Base-by-base conservation (phyloP, 1,140 invertebrate species). In the Melipona quadrifasciata region DNA sequence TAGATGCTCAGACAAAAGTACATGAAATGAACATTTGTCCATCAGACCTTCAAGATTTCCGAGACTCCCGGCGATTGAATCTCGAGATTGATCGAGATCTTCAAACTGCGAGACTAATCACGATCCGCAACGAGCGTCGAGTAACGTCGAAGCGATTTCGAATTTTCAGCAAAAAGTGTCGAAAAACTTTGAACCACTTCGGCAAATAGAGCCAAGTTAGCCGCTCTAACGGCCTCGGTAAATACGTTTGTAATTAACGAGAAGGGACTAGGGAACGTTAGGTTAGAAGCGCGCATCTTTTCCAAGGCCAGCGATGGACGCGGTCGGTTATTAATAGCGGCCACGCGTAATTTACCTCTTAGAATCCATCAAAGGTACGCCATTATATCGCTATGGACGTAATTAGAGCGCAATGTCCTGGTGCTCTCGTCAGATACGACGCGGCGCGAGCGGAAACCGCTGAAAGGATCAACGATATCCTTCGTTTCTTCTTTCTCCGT, bases 321-420 rank as follows among this genome's bases (percentile, higher is more conserved):
- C 16, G 53, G 75, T 39, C n/a, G 68, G 68, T 83, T 51, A 73
- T 64, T 86, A 86, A 88, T 47, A 67, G 55, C 17, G 61, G 53
- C 64, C 65, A 67, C 73, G 64, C 76, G 72, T 80, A 89, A 89
- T 86, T 89, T 84, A 68, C 67, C 58, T 78, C 57, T 80, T 80
- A 76, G 55, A 80, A 80, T 61, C 79, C 68, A 68, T 83, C 73
- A 89, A 88, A 88, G 87, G 80, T 74, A 24, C 47, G 68, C 80
- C 84, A 75, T 86, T 80, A 86, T 88, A 80, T 51, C 34, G 27
- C 14, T 73, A 53, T 75, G 64, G 47, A 64, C 27, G 71, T 89
- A 89, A 89, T 89, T 89, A 86, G 80, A 82, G 39, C 64, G 27
- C 64, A 65, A 86, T 78, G 82, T 70, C 67, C 78, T 5, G 6